Evolutionary conservation across 30 jellyfish, hydroid and myxozoan species (phyloP), one percentile per base, ranked within the genome.

Genomic region (Cassiopea xamachana): DNA sequence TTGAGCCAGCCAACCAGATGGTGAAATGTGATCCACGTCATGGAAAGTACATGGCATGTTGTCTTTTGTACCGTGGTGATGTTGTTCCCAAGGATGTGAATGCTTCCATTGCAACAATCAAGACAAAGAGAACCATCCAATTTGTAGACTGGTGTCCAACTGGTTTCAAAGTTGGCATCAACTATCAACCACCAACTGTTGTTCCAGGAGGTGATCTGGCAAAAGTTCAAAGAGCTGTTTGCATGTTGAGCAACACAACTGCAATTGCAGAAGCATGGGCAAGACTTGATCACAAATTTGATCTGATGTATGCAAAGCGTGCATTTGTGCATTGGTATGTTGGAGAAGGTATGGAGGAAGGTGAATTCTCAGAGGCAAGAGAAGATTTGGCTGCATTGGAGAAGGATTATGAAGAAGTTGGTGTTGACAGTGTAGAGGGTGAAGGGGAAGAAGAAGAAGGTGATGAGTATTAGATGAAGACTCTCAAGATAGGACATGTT

Each of bases 271-370:
- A 94, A 60, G 98, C 98, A 19, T 94, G 98, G 98, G 98, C 98
- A 12, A 93, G 98, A 19, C 97, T 94, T 77, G 98, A 94, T 61
- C 98, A 90, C 85, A 94, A 94, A 84, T 94, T 94, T 78, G 98
- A 94, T 88, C 90, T 94, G 81, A 91, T 94, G 98, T 94, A 90
- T 79, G 97, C 98, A 86, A 94, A 94, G 92, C 97, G 98, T 86
- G 98, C 98, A 2, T 94, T 94, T 86, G 98, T 94, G 75, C 98
- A 94, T 79, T 94, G 98, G 98, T 94, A 94, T 64, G 98, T 94
- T 16, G 98, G 98, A 71, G 98, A 94, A 69, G 98, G 98, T 87
- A 94, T 94, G 98, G 98, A 94, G 64, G 98, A 94, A 94, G 98
- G 98, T 67, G 98, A 94, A 81, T 94, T 94, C 92, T 90, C 98